Evolutionary conservation across 1,140 invertebrate genomes (phyloP).

Genomic region (Micrasema longulum): DNA sequence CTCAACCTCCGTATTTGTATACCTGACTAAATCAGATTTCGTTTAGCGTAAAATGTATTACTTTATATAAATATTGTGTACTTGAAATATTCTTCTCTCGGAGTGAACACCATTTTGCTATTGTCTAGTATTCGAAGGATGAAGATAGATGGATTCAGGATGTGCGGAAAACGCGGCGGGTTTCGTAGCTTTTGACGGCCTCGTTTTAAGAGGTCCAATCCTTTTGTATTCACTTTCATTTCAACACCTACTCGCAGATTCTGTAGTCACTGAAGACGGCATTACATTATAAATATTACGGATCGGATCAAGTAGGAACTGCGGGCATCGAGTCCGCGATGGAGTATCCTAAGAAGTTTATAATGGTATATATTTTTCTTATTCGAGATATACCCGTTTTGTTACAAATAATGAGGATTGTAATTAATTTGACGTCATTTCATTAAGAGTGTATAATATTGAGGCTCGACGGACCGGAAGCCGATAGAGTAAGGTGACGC

Average conservation of each 20-base stretch:
- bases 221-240: constrained; percentile 10
- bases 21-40: constrained; percentile 12
- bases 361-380: constrained; percentile 15
- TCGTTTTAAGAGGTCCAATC: constrained; percentile 51
- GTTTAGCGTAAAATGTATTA: constrained; percentile 24
- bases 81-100: constrained; percentile 17
- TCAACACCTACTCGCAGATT: neutral
- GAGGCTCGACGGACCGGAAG: constrained; percentile 10
- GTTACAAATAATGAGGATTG: constrained; percentile 37
- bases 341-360: neutral
- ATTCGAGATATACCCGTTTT: constrained; percentile 29
- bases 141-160: neutral
- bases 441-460: constrained; percentile 37
- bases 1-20: constrained; percentile 26
- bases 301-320: no score
- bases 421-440: constrained; percentile 41
- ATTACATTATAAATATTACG: no score
- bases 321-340: no score
- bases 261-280: no score
- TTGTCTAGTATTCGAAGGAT: constrained; percentile 1
- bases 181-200: constrained; percentile 35
- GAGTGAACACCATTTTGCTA: constrained; percentile 14
- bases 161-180: neutral
- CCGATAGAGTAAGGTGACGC: no score
- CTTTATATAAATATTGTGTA: constrained; percentile 22